Percentiles rank a stretch among this genome's conserved stretches.
Conservation (phyloP, 2,113 vertebrate species). For the Isurus oxyrinchus region DNA sequence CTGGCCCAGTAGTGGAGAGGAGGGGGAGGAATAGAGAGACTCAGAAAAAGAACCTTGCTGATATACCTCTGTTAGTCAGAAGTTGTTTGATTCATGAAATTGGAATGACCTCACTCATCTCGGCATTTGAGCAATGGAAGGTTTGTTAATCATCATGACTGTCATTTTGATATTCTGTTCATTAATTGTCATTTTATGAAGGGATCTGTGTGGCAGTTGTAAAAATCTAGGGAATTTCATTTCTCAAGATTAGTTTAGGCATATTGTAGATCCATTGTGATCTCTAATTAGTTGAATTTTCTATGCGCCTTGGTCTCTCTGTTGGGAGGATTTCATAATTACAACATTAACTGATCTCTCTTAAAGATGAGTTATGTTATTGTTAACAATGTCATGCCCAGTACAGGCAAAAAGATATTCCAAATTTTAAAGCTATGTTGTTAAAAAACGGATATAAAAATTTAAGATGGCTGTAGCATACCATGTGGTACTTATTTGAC, state of each 20-base stretch:
- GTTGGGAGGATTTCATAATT: neutral
- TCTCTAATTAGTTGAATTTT: neutral
- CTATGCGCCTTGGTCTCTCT: neutral
- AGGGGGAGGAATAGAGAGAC: neutral
- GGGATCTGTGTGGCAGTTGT: neutral
- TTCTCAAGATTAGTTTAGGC: neutral
- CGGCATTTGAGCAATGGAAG: neutral
- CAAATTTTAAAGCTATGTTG: too few species aligned
- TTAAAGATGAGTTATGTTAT: neutral
- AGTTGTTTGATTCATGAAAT: neutral
- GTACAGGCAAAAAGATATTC: too few species aligned
- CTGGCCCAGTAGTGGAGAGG: neutral
- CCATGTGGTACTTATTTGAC: too few species aligned
- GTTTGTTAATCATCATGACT: neutral
- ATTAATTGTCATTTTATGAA: neutral
- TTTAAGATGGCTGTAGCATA: too few species aligned
- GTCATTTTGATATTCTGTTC: neutral
- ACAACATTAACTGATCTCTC: neutral
- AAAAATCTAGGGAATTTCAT: neutral
- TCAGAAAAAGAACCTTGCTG: neutral
- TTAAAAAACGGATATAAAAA: too few species aligned
- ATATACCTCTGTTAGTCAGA: neutral
- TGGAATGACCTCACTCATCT: neutral
- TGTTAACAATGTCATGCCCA: neutral
- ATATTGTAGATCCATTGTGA: neutral